Evolutionary conservation across 2,797 vertebrate species (phyloP).

Genomic region (Sebastes itinus): DNA sequence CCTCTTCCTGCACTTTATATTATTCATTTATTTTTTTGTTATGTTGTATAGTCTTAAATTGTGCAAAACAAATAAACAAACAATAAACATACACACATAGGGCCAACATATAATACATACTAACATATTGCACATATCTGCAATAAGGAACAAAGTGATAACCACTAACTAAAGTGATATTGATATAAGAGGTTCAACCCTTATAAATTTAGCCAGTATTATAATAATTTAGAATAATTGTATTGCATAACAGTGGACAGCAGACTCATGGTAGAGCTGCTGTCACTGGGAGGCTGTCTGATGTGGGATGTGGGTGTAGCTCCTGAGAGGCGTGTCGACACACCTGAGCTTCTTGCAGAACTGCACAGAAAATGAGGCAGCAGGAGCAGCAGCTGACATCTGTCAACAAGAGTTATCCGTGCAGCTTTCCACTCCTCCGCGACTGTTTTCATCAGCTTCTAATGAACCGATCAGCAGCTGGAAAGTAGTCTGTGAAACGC

Average conservation of each 20-base stretch:
- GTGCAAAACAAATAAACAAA: too few species aligned
- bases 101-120: neutral
- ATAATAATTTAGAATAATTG: neutral
- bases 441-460: neutral
- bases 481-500: neutral
- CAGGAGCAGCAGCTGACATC: constrained; percentile 30
- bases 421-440: neutral
- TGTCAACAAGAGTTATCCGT: constrained; percentile 3
- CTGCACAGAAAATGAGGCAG: constrained; percentile 4
- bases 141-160: too few species aligned
- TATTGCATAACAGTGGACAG: neutral
- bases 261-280: neutral
- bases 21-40: too few species aligned
- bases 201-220: too few species aligned
- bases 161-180: too few species aligned
- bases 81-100: too few species aligned
- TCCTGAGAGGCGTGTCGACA: constrained; percentile 38
- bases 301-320: neutral
- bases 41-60: too few species aligned
- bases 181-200: too few species aligned
- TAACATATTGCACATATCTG: too few species aligned
- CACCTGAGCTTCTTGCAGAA: constrained; percentile 50
- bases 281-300: neutral
- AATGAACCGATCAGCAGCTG: neutral
- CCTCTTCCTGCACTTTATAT: too few species aligned